phyloP scores from a whole-genome alignment of 30 jellyfish, hydroid and myxozoan genomes.

The Phacellophora camtschatica region DNA sequence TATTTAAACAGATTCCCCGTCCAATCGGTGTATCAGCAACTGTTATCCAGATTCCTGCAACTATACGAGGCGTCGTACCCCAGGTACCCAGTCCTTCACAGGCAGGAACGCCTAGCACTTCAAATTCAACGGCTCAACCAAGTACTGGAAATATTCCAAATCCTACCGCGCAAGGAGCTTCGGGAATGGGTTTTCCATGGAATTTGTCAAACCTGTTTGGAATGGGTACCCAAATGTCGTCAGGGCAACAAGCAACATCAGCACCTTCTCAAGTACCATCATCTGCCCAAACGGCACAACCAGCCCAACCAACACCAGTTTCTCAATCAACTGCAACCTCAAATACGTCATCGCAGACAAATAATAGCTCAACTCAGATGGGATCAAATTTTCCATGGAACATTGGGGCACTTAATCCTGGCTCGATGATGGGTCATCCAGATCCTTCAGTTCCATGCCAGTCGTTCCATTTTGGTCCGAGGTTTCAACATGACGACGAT shows the following conservation, averaged over 20 bases:
- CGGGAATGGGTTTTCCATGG: no score
- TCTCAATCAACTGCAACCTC: neutral
- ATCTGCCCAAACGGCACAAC: constrained; percentile 17
- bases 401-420: constrained; percentile 5
- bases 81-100: neutral
- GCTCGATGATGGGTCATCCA: constrained; percentile 58
- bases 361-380: constrained; percentile 11
- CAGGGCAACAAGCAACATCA: neutral
- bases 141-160: neutral
- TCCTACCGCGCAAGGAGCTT: neutral
- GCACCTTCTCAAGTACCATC: neutral
- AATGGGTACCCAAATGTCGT: neutral
- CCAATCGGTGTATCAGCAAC: constrained; percentile 80
- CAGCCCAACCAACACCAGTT: constrained; percentile 1
- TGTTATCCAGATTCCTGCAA: constrained; percentile 81
- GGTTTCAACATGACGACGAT: constrained; percentile 51
- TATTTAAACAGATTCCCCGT: neutral
- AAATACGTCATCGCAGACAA: constrained; percentile 27
- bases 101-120: neutral
- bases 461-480: constrained; percentile 98
- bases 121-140: neutral
- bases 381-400: constrained; percentile 31
- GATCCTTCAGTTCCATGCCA: constrained; percentile 92
- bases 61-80: neutral
- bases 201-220: no score